These are phyloP conservation scores for Thyatira batis DNA, from an alignment of 2,888 invertebrate genomes.

Conservation along the genomic window DNA sequence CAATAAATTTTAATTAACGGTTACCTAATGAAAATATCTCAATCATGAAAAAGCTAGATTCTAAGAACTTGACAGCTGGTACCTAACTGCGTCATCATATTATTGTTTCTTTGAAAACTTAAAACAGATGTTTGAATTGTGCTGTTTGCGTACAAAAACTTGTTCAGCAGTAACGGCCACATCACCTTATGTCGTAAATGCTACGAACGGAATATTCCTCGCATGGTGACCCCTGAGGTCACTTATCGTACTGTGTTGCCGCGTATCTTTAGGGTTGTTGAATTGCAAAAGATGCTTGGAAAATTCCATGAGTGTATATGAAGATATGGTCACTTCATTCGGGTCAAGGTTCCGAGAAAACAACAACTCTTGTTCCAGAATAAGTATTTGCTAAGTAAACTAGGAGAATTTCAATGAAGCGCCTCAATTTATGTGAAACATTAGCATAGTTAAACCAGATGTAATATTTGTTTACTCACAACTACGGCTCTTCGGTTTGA, in stretches of 20 bases:
- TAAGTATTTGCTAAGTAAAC: not conserved
- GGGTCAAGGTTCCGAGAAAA: not conserved
- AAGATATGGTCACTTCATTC: not conserved
- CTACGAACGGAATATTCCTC: conserved; percentile 42
- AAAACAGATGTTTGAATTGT: conserved; percentile 1
- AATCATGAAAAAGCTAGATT: not conserved
- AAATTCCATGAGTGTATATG: not conserved
- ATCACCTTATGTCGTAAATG: conserved; percentile 30
- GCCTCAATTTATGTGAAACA: not conserved
- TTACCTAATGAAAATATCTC: not conserved
- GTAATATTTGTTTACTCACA: not conserved
- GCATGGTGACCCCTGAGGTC: conserved; percentile 31
- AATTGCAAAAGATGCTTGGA: conserved; percentile 2
- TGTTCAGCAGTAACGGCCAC: not conserved
- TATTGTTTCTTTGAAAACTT: not conserved
- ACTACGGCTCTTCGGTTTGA: not conserved
- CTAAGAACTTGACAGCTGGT: not conserved
- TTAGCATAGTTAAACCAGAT: not conserved
- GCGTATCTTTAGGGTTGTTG: conserved; percentile 27
- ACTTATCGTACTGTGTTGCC: conserved; percentile 24
- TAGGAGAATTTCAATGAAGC: not conserved
- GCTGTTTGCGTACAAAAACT: not conserved
- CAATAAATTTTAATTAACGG: too few relatives aligned
- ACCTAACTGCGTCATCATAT: not conserved
- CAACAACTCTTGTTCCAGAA: not conserved